Evolutionary conservation across 2,888 invertebrate species (phyloP).

Genomic region (Lithophane semibrunnea): DNA sequence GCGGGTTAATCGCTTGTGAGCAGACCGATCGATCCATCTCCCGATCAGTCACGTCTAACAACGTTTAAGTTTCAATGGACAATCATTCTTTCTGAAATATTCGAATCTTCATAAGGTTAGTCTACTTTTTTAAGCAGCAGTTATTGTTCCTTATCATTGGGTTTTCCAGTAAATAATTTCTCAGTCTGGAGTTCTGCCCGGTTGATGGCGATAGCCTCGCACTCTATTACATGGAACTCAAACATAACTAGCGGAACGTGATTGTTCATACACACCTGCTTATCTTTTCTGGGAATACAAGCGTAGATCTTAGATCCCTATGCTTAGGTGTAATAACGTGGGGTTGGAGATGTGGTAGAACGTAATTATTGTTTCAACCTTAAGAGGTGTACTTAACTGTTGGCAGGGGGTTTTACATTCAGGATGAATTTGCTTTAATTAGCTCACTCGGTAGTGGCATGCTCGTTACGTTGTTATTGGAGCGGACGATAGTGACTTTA

Average conservation of each 20-base stretch:
- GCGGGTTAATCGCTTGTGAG: slow-evolving; percentile 19
- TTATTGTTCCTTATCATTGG: background rate
- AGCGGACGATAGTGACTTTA: slow-evolving; percentile 27
- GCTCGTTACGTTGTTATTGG: slow-evolving; percentile 39
- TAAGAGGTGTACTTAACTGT: slow-evolving; percentile 47
- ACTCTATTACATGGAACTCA: background rate
- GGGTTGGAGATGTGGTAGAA: slow-evolving; percentile 17
- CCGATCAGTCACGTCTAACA: slow-evolving; percentile 16
- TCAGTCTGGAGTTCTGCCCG: background rate
- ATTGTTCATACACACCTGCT: background rate
- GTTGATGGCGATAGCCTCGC: background rate
- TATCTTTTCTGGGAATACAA: background rate
- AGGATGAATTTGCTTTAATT: slow-evolving; percentile 44
- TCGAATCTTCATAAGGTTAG: slow-evolving; percentile 11
- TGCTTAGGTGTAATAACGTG: slow-evolving; percentile 12
- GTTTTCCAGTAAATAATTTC: background rate
- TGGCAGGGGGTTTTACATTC: slow-evolving; percentile 43
- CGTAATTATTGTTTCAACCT: slow-evolving; percentile 41
- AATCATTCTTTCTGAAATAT: slow-evolving; percentile 31
- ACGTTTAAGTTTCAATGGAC: slow-evolving; percentile 26
- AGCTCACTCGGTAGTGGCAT: slow-evolving; percentile 39
- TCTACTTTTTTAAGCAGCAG: slow-evolving; percentile 1
- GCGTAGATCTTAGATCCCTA: slow-evolving; percentile 1
- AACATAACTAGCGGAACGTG: background rate
- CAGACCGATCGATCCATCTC: slow-evolving; percentile 23